phyloP scores from a whole-genome alignment of 92 coral and sea anemone species.

The Phenganax subtilis region DNA sequence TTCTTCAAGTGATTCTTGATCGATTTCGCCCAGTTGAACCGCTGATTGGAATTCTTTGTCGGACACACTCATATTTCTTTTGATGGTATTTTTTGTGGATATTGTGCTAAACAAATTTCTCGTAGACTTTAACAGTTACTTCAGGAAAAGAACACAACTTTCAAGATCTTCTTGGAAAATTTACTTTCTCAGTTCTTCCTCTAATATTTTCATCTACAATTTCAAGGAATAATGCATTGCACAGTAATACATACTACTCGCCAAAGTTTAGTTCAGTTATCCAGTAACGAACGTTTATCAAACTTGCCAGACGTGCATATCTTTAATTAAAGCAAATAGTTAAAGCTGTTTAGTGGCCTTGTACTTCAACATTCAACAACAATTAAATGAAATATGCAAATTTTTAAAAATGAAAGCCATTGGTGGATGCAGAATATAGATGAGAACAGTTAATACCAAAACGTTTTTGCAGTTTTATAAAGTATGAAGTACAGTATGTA shows the following conservation, averaged over 20 bases:
- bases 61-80: background rate
- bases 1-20: slow-evolving; percentile 43
- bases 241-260: background rate
- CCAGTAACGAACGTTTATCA: background rate
- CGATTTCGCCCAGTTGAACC: background rate
- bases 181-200: too few species aligned
- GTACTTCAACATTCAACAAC: background rate
- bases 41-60: background rate
- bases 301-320: background rate
- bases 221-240: too few species aligned
- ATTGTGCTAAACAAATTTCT: too few species aligned
- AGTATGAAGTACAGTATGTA: too few species aligned
- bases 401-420: background rate
- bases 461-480: too few species aligned
- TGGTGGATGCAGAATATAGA: too few species aligned
- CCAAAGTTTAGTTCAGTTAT: background rate
- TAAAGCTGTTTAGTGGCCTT: slow-evolving; percentile 12
- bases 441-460: too few species aligned
- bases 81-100: background rate
- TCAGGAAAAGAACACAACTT: too few species aligned
- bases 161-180: too few species aligned
- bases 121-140: too few species aligned
- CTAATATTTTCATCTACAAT: background rate
- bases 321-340: slow-evolving; percentile 7
- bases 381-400: slow-evolving; percentile 18